These are phyloP conservation scores for Drosophila sechellia DNA, from an alignment of 1,140 invertebrate species.

Conservation along the genomic window DNA sequence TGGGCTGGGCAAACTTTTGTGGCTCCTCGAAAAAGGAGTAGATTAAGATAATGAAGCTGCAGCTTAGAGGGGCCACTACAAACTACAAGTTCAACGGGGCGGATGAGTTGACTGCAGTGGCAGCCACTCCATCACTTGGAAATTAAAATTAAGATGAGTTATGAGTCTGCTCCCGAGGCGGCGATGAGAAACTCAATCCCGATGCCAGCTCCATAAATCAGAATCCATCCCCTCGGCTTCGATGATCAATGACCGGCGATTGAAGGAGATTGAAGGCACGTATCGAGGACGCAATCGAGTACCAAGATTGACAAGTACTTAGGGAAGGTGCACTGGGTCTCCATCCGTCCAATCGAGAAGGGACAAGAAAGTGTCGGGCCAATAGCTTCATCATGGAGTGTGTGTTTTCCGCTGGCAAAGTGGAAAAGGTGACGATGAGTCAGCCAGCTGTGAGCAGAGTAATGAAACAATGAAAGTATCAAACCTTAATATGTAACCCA, in stretches of 20 bases:
- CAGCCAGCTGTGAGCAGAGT: slow-evolving; percentile 60
- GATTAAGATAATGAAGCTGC: slow-evolving; percentile 82
- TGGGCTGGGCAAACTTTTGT: slow-evolving; percentile 65
- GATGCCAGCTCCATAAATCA: slow-evolving; percentile 75
- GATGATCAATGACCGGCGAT: slow-evolving; percentile 73
- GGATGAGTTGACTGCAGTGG: slow-evolving; percentile 46
- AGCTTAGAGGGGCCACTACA: slow-evolving; percentile 50
- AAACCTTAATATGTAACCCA: too few relatives aligned
- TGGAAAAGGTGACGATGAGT: slow-evolving; percentile 20
- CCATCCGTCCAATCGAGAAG: slow-evolving; percentile 14
- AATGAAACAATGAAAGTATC: not conserved
- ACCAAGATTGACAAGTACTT: slow-evolving; percentile 8
- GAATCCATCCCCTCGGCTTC: slow-evolving; percentile 45
- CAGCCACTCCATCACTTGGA: slow-evolving; percentile 79
- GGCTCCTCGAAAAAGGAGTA: slow-evolving; percentile 70
- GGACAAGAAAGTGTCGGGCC: slow-evolving; percentile 58
- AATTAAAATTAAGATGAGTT: slow-evolving; percentile 83
- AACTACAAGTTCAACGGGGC: slow-evolving; percentile 11
- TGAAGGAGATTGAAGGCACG: slow-evolving; percentile 71
- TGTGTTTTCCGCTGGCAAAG: slow-evolving; percentile 9
- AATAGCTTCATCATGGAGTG: slow-evolving; percentile 71
- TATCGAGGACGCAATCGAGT: slow-evolving; percentile 49
- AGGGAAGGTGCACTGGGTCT: too few relatives aligned
- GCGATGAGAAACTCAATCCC: slow-evolving; percentile 41
- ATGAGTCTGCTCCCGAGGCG: slow-evolving; percentile 51